phyloP scores from a whole-genome alignment of 64 coral and sea anemone species.

The Montipora cactus region DNA sequence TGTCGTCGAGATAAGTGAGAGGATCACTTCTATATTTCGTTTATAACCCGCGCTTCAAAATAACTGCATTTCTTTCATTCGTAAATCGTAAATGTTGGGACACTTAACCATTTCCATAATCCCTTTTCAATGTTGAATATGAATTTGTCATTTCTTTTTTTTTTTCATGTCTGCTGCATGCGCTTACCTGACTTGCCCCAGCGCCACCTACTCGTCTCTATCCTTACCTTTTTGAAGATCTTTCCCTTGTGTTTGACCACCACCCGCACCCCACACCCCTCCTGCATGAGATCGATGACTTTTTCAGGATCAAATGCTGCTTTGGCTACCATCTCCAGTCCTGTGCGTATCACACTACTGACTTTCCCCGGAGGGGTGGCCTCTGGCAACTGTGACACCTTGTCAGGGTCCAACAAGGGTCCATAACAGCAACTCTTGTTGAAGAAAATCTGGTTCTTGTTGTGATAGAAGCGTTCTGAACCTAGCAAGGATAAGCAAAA shows the following conservation, averaged over 20 bases:
- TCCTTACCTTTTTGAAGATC: slow-evolving; percentile 88
- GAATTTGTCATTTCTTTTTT: too few relatives aligned
- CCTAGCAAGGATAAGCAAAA: slow-evolving; percentile 53
- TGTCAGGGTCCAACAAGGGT: slow-evolving; percentile 87
- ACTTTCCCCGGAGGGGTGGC: slow-evolving; percentile 96
- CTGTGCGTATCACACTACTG: slow-evolving; percentile 90
- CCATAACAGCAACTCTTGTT: slow-evolving; percentile 98
- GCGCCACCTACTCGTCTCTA: too few relatives aligned
- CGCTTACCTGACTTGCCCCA: too few relatives aligned
- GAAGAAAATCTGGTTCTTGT: slow-evolving; percentile 99
- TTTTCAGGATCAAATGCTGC: slow-evolving; percentile 94
- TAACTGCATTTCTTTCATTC: too few relatives aligned
- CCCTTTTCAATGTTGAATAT: too few relatives aligned
- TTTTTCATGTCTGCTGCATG: too few relatives aligned
- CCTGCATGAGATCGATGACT: slow-evolving; percentile 97
- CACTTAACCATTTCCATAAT: too few relatives aligned
- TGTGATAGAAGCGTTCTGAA: slow-evolving; percentile 99
- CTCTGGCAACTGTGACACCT: slow-evolving; percentile 92
- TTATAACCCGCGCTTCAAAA: too few relatives aligned
- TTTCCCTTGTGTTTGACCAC: slow-evolving; percentile 96
- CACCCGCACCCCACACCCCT: slow-evolving; percentile 95
- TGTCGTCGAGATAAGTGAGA: too few relatives aligned
- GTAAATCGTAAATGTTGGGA: too few relatives aligned
- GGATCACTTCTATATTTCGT: too few relatives aligned
- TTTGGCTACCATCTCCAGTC: slow-evolving; percentile 96